Conservation (phyloP, 2,888 invertebrate species). For the Ceraclea dissimilis region DNA sequence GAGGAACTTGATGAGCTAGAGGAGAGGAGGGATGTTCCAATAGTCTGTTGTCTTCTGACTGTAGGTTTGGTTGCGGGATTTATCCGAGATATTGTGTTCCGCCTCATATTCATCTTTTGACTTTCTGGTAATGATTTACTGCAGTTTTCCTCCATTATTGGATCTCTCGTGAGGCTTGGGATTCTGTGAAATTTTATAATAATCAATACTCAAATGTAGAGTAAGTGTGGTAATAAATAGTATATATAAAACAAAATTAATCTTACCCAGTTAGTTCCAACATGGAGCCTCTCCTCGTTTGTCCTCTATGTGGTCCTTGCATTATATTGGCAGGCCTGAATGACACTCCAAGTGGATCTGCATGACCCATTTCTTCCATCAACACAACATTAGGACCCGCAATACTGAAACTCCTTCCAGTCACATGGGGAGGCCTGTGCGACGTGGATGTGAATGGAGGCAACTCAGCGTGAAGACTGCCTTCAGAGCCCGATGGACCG, state of each 20-base stretch:
- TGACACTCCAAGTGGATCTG: slow-evolving; percentile 57
- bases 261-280: slow-evolving; percentile 66
- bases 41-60: slow-evolving; percentile 53
- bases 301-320: slow-evolving; percentile 55
- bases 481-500: slow-evolving; percentile 52
- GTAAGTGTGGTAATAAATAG: too few relatives aligned
- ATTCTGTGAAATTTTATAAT: background rate
- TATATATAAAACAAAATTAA: background rate
- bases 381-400: slow-evolving; percentile 49
- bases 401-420: slow-evolving; percentile 43
- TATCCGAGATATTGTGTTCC: slow-evolving; percentile 48
- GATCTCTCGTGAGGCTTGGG: slow-evolving; percentile 52
- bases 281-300: slow-evolving; percentile 72
- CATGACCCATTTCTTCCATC: slow-evolving; percentile 54
- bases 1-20: slow-evolving; percentile 54
- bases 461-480: slow-evolving; percentile 40
- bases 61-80: slow-evolving; percentile 47
- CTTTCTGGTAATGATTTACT: slow-evolving; percentile 56
- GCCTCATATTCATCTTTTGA: slow-evolving; percentile 45
- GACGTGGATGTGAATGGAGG: slow-evolving; percentile 35
- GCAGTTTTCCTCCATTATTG: slow-evolving; percentile 65
- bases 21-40: slow-evolving; percentile 53
- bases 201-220: background rate
- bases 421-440: slow-evolving; percentile 39
- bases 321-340: slow-evolving; percentile 51